phyloP scores from a whole-genome alignment of 2,888 invertebrate species.

The Autographa gamma region DNA sequence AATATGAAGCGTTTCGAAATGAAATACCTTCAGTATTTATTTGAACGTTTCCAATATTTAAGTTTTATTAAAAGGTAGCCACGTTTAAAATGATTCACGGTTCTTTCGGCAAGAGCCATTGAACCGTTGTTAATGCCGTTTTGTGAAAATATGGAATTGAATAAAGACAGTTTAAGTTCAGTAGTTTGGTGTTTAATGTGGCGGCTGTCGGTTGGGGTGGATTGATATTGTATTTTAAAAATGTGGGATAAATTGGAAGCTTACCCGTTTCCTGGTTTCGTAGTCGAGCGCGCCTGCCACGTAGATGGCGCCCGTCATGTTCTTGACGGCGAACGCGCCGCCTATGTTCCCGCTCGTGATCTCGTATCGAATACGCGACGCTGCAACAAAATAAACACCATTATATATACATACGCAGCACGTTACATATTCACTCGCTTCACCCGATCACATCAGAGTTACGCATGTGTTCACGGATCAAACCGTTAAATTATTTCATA shows the following conservation, averaged over 20 bases:
- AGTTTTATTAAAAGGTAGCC: conserved; percentile 25
- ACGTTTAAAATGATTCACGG: conserved; percentile 45
- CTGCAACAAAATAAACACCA: conserved; percentile 88
- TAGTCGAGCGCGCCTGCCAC: conserved; percentile 99
- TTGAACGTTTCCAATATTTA: conserved; percentile 20
- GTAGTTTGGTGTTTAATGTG: conserved; percentile 22
- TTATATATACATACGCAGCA: conserved; percentile 44
- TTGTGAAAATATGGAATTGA: conserved; percentile 30
- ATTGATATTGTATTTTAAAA: conserved; percentile 48
- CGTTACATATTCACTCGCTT: conserved; percentile 30
- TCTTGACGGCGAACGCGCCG: conserved; percentile 98
- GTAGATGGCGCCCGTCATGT: conserved; percentile 99
- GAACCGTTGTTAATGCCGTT: conserved; percentile 42
- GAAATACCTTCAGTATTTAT: conserved; percentile 9
- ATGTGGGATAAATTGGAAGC: conserved; percentile 67
- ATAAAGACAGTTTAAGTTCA: conserved; percentile 22
- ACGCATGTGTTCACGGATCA: conserved; percentile 34
- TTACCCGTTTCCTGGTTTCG: conserved; percentile 98
- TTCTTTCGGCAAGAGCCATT: conserved; percentile 41
- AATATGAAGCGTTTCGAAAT: conserved; percentile 12
- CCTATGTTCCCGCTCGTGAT: conserved; percentile 99
- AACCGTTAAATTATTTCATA: conserved; percentile 35
- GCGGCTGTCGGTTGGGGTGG: conserved; percentile 10
- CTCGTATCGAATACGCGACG: conserved; percentile 99
- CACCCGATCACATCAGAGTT: conserved; percentile 30